Conservation (phyloP, 2,888 invertebrate species). For the Noctua comes region DNA sequence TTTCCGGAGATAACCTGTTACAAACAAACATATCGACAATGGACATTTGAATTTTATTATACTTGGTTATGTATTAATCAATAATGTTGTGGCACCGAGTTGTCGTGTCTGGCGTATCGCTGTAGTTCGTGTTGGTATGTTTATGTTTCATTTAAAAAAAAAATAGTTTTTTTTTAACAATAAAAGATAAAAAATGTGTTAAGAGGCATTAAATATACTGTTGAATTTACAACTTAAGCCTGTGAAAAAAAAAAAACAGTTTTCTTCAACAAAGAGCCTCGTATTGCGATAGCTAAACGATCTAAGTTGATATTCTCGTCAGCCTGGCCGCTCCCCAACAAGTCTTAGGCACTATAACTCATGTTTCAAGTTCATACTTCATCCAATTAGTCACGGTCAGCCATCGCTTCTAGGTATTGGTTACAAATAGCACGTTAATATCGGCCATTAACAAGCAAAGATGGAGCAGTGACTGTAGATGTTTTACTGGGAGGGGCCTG, state of each 20-base stretch:
- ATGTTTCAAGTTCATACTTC: constrained; percentile 53
- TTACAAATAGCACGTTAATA: constrained; percentile 34
- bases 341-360: constrained; percentile 43
- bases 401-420: constrained; percentile 19
- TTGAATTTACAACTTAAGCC: not conserved
- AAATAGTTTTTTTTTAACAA: too few relatives aligned
- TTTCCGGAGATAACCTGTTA: not conserved
- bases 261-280: not conserved
- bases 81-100: too few relatives aligned
- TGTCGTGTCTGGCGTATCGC: too few relatives aligned
- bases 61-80: too few relatives aligned
- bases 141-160: too few relatives aligned
- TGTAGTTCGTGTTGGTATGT: too few relatives aligned
- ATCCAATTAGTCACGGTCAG: constrained; percentile 42
- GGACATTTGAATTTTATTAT: not conserved
- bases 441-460: constrained; percentile 5
- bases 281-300: not conserved
- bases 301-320: not conserved
- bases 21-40: not conserved
- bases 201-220: not conserved
- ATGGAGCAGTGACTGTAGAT: constrained; percentile 4
- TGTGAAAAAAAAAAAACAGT: not conserved
- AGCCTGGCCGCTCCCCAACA: constrained; percentile 46
- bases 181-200: too few relatives aligned
- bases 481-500: constrained; percentile 30